Evolutionary conservation across 1,140 invertebrate genomes (phyloP), one percentile per base, ranked within the genome.

Genomic region (Monochamus saltuarius): DNA sequence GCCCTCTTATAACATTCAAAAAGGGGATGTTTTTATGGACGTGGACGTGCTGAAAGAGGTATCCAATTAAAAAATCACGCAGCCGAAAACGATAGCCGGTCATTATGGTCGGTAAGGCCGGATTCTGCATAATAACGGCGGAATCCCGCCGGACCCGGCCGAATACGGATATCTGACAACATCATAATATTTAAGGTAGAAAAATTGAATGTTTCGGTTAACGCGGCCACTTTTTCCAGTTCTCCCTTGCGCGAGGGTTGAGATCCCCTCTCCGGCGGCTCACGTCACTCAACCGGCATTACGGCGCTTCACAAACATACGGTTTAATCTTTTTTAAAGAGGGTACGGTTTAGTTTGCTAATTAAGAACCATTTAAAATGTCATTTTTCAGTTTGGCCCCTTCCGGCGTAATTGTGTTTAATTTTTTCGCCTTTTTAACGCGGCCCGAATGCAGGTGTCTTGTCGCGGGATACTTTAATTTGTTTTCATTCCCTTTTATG

Each of bases 241-340:
- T 59, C 59, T 59, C 66, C 59, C 66, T 40, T 45, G 34, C 43
- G 42, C 37, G 50, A 19, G 35, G 54, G 59, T 63, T 47, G 45
- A 59, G 55, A 56, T 57, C 56, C 60, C 50, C 58, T 59, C 66
- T 61, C 64, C 40, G 59, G 40, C 58, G 67, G 60, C 58, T 70
- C 66, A 71, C 66, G 73, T 75, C 73, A 75, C 67, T 75, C 73
- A 75, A 65, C 65, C 61, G 67, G 71, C 69, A 75, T 75, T 73
- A 73, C 67, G 65, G 49, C 66, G 69, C 64, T 73, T 75, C 73
- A 75, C 73, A 72, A 75, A 73, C 73, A 75, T 65, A 73, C 70
- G 67, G 69, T 75, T 75, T 73, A 73, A 74, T 74, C 73, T 73
- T 75, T 73, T 74, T 73, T 72, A 71, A 72, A 73, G 70, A 75